Evolutionary conservation across 2,797 vertebrate genomes (phyloP), one percentile per base, ranked within the genome.

Genomic region (Enteromius thamalakanensis): DNA sequence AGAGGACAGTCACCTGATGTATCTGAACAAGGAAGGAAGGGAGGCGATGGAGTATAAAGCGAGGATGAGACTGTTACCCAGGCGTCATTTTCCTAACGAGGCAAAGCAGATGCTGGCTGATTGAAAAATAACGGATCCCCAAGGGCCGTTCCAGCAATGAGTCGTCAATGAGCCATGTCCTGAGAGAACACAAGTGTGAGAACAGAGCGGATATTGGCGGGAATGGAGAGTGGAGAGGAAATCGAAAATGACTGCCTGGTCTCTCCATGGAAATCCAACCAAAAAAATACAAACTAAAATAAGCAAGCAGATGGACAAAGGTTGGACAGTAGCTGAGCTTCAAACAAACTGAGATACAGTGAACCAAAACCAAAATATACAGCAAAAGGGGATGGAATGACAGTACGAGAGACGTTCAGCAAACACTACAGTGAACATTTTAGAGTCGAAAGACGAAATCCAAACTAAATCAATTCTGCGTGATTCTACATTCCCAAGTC

Each of bases 321-420:
- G 79, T 76, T 71, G 67, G 26, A 26, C 26, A 26, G 70, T 80
- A 82, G 79, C 77, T 49, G 55, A 81, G 76, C 72, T 77, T 80
- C 72, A 84, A 69, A 82, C 79, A 86, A 29, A 84, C 68, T 76
- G 68, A 87, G 49, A 64, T 32, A 17, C 1, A 6, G 69, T 37
- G 62, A 91, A 87, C 72, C 87, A 89, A 85, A 94, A 91, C 89
- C 92, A 93, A 86, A 92, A 92, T 90, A 91, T 92, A 89, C 91
- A 92, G 85, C 92, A 92, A 81, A 92, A 94, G 79, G 91, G 89
- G 87, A 91, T 87, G 82, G 92, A 91, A 93, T 90, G 92, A 92
- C 91, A 92, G 90, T 92, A 90, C 78, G 92, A 93, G 91, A 89
- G 90, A 87, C 92, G 90, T 94, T 92, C 92, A 87, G 92, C 91